These are phyloP conservation scores for Embidobia sp. DNA, from an alignment of 2,888 invertebrate species.

Conservation along the genomic window DNA sequence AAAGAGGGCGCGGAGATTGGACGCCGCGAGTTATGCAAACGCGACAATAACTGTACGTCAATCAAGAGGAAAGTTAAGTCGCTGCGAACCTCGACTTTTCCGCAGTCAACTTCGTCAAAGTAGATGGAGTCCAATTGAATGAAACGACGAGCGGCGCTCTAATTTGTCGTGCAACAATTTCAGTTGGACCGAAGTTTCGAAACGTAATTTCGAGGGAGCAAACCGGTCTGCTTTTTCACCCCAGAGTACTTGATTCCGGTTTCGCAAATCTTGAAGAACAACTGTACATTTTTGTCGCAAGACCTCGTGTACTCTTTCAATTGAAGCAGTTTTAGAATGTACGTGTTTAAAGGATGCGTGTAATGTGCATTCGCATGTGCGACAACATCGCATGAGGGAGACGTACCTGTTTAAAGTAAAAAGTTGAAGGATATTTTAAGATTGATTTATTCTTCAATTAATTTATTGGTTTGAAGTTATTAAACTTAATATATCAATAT, in stretches of 20 bases:
- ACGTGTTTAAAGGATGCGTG: no score
- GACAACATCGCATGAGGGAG: no score
- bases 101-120: slow-evolving; percentile 53
- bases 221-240: slow-evolving; percentile 32
- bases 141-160: slow-evolving; percentile 55
- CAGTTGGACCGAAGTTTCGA: slow-evolving; percentile 44
- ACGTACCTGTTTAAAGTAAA: no score
- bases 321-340: no score
- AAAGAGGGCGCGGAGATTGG: slow-evolving; percentile 64
- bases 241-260: slow-evolving; percentile 23
- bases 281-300: background rate
- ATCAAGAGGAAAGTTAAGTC: slow-evolving; percentile 78
- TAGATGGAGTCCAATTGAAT: slow-evolving; percentile 57
- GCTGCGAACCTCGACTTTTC: slow-evolving; percentile 63
- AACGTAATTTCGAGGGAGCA: slow-evolving; percentile 46
- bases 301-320: background rate
- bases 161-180: slow-evolving; percentile 61
- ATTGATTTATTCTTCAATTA: no score
- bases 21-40: slow-evolving; percentile 78
- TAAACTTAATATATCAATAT: no score
- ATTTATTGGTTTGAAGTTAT: no score
- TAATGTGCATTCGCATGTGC: no score
- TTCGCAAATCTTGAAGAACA: slow-evolving; percentile 19
- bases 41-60: slow-evolving; percentile 80
- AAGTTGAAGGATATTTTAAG: no score